Percentiles rank a stretch among this genome's conserved stretches.
These are phyloP conservation scores for Pecten maximus DNA, from an alignment of 2,888 invertebrate genomes.

Conservation along the genomic window DNA sequence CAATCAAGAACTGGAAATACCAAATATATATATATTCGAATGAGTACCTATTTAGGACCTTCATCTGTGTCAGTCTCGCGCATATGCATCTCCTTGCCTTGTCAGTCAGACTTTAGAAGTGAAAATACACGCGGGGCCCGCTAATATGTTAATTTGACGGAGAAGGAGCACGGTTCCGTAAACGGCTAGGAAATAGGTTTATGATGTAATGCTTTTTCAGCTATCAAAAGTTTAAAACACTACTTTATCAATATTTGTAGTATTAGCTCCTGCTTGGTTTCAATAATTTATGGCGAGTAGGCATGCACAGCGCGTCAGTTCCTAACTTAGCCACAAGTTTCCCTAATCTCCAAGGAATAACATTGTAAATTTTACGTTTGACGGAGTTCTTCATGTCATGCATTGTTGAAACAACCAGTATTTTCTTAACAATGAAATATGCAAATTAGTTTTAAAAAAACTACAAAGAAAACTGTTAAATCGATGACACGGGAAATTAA, in stretches of 20 bases:
- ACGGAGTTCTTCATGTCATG: background rate
- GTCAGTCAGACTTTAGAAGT: background rate
- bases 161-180: background rate
- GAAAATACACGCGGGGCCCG: background rate
- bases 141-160: background rate
- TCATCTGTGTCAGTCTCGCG: too few relatives aligned
- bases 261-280: background rate
- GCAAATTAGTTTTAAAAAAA: background rate
- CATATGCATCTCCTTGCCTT: background rate
- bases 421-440: background rate
- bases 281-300: background rate
- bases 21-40: too few relatives aligned
- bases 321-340: background rate
- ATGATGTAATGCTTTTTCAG: conserved; percentile 11
- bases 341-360: background rate
- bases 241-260: conserved; percentile 4
- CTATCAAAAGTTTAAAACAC: conserved; percentile 9
- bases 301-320: background rate
- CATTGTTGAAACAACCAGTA: conserved; percentile 23
- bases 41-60: too few relatives aligned
- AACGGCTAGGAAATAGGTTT: background rate
- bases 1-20: too few relatives aligned
- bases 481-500: background rate
- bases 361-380: background rate
- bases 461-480: background rate